phyloP scores from a whole-genome alignment of 1,140 invertebrate species.

The Platyura marginata region DNA sequence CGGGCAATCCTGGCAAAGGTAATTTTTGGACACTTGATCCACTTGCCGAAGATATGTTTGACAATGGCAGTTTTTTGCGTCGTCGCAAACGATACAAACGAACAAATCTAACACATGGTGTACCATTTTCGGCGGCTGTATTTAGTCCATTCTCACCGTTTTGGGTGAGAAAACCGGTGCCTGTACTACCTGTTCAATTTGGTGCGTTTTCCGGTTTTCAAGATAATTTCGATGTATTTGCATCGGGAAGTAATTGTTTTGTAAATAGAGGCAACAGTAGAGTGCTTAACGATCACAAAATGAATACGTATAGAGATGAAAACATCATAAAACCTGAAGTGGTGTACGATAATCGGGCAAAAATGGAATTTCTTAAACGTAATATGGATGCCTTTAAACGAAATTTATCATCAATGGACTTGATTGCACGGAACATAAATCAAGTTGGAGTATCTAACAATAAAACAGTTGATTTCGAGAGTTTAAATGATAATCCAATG shows the following conservation, averaged over 20 bases:
- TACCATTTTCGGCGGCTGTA: slow-evolving; percentile 23
- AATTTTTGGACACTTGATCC: slow-evolving; percentile 99
- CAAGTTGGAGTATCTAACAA: neutral
- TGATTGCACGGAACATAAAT: neutral
- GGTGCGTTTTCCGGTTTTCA: slow-evolving; percentile 5
- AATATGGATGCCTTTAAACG: neutral
- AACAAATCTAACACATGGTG: slow-evolving; percentile 31
- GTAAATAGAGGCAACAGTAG: neutral
- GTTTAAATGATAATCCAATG: neutral
- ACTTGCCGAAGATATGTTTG: slow-evolving; percentile 96
- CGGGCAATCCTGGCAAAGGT: slow-evolving; percentile 95
- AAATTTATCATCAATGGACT: neutral
- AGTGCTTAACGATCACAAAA: neutral
- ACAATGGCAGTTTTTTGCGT: slow-evolving; percentile 93
- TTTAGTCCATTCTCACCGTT: slow-evolving; percentile 24
- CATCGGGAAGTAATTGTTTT: neutral
- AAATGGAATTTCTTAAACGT: slow-evolving; percentile 1
- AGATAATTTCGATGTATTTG: slow-evolving; percentile 17
- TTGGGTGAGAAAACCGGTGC: slow-evolving; percentile 30
- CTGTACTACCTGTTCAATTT: slow-evolving; percentile 26
- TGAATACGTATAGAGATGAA: neutral
- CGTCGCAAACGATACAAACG: slow-evolving; percentile 90
- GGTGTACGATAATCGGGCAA: slow-evolving; percentile 2
- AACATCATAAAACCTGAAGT: neutral
- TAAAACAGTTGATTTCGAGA: neutral